These are phyloP conservation scores for Tringa solitaria DNA, from an alignment of 2,113 vertebrate species.

Conservation along the genomic window DNA sequence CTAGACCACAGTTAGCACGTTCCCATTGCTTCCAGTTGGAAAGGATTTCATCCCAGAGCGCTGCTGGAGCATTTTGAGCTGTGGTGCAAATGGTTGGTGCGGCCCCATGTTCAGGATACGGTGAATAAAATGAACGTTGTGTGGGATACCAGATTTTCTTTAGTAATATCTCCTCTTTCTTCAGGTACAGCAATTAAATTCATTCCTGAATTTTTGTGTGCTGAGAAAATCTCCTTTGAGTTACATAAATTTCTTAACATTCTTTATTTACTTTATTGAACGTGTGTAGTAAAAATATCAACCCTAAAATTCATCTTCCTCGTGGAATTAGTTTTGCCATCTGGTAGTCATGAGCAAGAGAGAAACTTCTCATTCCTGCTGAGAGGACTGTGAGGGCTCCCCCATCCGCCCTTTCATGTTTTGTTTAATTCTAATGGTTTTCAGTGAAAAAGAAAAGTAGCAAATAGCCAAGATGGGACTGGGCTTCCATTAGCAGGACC, in stretches of 20 bases:
- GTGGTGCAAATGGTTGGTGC: neutral
- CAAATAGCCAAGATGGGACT: neutral
- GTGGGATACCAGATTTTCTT: neutral
- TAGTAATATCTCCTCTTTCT: neutral
- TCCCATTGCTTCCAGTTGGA: neutral
- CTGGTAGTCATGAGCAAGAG: slow-evolving; percentile 14
- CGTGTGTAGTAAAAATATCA: slow-evolving; percentile 42
- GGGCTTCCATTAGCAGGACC: neutral
- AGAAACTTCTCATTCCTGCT: slow-evolving; percentile 12
- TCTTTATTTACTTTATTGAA: slow-evolving; percentile 41
- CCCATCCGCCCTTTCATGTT: neutral
- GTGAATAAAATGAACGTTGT: neutral
- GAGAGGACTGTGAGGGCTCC: neutral
- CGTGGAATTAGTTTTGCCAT: slow-evolving; percentile 54
- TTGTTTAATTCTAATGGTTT: neutral
- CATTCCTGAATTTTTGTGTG: neutral
- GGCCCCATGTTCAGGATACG: neutral
- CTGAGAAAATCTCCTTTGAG: neutral
- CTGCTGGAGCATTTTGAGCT: neutral
- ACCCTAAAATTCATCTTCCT: slow-evolving; percentile 31
- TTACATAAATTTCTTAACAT: neutral
- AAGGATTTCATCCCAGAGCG: neutral
- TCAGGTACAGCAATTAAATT: neutral
- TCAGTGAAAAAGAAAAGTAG: no score
- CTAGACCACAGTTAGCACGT: neutral